Percentiles rank a stretch among this genome's conserved stretches.
Conservation (phyloP, 2,888 invertebrate species). For the Ryuthela nishihirai region DNA sequence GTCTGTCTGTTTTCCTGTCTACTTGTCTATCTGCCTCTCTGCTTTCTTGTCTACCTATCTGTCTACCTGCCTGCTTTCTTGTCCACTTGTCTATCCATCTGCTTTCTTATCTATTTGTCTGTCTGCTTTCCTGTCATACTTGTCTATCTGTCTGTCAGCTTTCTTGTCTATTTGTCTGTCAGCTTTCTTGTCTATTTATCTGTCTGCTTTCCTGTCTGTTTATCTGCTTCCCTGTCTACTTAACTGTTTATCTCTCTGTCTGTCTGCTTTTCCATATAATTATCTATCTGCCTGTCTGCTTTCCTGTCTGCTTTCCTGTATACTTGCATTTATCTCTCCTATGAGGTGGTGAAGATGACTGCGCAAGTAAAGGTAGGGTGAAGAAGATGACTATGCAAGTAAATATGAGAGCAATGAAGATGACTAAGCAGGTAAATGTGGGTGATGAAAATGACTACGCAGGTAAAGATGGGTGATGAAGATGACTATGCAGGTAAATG, state of each 20-base stretch:
- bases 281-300: background rate
- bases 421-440: no score
- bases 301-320: background rate
- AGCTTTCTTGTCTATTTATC: background rate
- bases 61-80: background rate
- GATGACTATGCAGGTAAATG: no score
- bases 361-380: no score
- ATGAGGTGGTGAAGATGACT: no score
- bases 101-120: background rate
- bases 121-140: no score
- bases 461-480: no score
- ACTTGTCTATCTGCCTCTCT: background rate
- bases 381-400: no score
- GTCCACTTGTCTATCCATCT: background rate
- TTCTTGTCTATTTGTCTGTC: background rate
- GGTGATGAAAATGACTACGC: no score
- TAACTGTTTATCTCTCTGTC: background rate
- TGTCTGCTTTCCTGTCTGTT: background rate
- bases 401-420: no score
- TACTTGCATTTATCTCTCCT: no score
- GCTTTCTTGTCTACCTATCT: background rate
- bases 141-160: background rate
- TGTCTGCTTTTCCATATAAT: background rate
- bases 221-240: background rate
- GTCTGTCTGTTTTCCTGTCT: background rate